These are phyloP conservation scores for Melozone crissalis DNA, from an alignment of 2,113 vertebrate species.

Conservation along the genomic window DNA sequence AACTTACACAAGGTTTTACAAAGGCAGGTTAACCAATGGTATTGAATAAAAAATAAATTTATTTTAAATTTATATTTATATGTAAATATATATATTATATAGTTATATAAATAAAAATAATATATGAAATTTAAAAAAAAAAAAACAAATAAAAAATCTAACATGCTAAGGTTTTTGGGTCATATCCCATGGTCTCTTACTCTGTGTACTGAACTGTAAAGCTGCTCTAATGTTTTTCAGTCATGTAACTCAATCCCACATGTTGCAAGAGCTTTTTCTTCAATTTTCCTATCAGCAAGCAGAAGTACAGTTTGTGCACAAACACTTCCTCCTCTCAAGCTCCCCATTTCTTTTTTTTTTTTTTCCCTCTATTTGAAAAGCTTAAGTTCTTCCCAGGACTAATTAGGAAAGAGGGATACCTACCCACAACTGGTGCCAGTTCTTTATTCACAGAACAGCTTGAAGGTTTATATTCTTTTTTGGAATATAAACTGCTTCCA, in stretches of 20 bases:
- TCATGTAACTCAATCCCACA: accelerated
- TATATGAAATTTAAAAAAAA: not conserved
- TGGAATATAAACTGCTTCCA: not conserved
- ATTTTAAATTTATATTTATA: too few relatives aligned
- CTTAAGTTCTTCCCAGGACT: not conserved
- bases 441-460: not conserved
- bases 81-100: too few relatives aligned
- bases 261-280: not conserved
- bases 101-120: too few relatives aligned
- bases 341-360: not conserved
- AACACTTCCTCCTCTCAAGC: not conserved
- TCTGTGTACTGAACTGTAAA: not conserved
- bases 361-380: not conserved
- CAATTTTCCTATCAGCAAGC: not conserved
- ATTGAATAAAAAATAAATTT: not conserved
- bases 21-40: not conserved
- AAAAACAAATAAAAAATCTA: not conserved
- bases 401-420: not conserved
- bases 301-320: not conserved
- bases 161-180: not conserved
- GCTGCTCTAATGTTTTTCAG: not conserved
- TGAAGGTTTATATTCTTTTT: not conserved
- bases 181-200: not conserved
- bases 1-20: not conserved
- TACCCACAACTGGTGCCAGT: not conserved